Evolutionary conservation across 2,797 vertebrate genomes (phyloP), one percentile per base, ranked within the genome.

Genomic region (Poecilia velifera): DNA sequence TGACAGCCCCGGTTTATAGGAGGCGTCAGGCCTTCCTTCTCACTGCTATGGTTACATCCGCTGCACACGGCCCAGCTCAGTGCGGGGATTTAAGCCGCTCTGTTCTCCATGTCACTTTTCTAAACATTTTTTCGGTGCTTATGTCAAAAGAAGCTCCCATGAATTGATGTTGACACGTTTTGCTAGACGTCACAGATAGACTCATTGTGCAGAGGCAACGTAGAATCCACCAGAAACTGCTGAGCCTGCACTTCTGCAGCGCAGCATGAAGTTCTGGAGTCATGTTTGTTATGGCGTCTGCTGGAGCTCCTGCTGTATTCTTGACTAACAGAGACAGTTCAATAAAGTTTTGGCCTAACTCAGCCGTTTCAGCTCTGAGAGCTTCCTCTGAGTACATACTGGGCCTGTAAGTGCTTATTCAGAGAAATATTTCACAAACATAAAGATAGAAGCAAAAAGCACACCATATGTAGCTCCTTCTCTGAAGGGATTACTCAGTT

Each of bases 301-400:
- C 53, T 73, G 13, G 3, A 28, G 73, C 79, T 84, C 79, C 51
- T 66, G 62, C 43, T 73, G 73, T 77, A 45, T 86, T 39, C 16
- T 78, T 86, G 81, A 81, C 75, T 87, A 82, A 88, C 36, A 36
- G 43, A 59, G 77, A 76, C 59, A 64, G 76, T 85, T 84, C 77
- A 74, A 86, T 80, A 77, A 72, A 70, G 77, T 3, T 81, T 86
- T 31, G 78, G 12, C 12, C 22, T 22, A 4, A 81, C 81, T 70
- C 41, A 36, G 57, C 49, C n/a, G 22, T 83, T 80, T 77, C 12
- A 80, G 62, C 76, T 75, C 3, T 75, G 47, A 80, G 45, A 79
- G 78, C 39, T 57, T 57, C 31, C 3, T 14, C 68, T 72, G 34
- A 82, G 64, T 68, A 12, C 64, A 22, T 25, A 34, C 64, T 51